A percentile compares a stretch with the other conserved stretches of the same genome.
Conservation (phyloP, 2,113 vertebrate species). For the Alaudala cheleensis region DNA sequence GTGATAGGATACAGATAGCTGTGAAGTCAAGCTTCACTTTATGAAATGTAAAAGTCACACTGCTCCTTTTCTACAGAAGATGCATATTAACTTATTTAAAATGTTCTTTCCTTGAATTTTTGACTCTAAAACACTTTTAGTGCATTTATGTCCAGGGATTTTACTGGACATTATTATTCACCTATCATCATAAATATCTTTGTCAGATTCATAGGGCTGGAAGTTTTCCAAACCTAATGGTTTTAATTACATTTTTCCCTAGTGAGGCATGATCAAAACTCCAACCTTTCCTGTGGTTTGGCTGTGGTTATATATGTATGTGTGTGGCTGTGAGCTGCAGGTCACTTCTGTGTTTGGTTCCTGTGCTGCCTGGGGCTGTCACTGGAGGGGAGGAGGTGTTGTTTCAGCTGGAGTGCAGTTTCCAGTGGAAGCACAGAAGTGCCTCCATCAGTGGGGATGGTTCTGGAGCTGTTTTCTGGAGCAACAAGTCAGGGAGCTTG, state of each 20-base stretch:
- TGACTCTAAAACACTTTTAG: constrained; percentile 11
- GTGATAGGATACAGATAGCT: not conserved
- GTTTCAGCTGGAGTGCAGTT: not conserved
- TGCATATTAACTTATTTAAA: not conserved
- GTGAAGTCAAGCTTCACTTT: not conserved
- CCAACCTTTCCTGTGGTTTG: not conserved
- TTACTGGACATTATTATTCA: constrained; percentile 35
- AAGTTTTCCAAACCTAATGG: not conserved
- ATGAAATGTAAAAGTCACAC: not conserved
- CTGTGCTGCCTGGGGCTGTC: not conserved
- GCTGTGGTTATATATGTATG: not conserved
- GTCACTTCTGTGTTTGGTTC: not conserved
- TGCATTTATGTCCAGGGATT: constrained; percentile 14
- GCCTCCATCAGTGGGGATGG: not conserved
- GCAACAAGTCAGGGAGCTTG: accelerated
- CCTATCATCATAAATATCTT: constrained; percentile 29
- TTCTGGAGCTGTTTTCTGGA: not conserved
- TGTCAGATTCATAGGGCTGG: constrained; percentile 27
- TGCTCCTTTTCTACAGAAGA: not conserved
- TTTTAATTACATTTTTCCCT: constrained; percentile 37
- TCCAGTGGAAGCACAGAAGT: not conserved
- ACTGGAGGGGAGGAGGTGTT: not conserved
- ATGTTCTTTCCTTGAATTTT: not conserved
- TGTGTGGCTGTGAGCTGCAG: not conserved
- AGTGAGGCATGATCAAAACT: not conserved